Conservation (phyloP, 2,888 invertebrate species). For the Cerastoderma edule region DNA sequence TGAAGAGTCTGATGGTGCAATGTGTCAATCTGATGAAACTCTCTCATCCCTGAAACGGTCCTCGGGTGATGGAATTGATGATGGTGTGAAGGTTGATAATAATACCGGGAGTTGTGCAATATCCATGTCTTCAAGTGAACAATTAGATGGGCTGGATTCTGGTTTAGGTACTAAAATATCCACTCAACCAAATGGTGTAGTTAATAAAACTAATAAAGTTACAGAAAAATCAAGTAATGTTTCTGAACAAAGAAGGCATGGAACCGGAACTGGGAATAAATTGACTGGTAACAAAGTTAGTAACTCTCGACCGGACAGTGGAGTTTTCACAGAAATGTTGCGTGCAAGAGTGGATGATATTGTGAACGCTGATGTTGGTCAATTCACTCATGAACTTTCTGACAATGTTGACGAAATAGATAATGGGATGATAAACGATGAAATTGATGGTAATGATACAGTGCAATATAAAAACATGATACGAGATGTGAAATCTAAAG, state of each 20-base stretch:
- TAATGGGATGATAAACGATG: slow-evolving; percentile 11
- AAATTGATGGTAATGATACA: not conserved
- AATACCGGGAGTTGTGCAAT: slow-evolving; percentile 12
- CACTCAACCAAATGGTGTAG: too few relatives aligned
- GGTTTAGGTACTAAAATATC: not conserved
- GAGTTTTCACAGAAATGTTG: slow-evolving; percentile 44
- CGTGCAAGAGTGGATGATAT: slow-evolving; percentile 38
- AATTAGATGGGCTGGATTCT: not conserved
- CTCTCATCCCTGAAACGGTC: slow-evolving; percentile 6
- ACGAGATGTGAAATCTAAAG: slow-evolving; percentile 18
- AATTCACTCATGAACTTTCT: not conserved
- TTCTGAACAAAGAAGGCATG: not conserved
- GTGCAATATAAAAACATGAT: slow-evolving; percentile 25
- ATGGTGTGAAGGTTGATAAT: not conserved
- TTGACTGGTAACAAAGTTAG: not conserved
- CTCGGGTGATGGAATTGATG: slow-evolving; percentile 35
- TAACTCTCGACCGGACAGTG: slow-evolving; percentile 6
- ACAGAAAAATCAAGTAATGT: not conserved
- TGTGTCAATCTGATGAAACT: not conserved
- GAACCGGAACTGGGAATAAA: not conserved
- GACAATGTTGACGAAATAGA: slow-evolving; percentile 10
- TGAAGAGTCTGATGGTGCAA: slow-evolving; percentile 1
- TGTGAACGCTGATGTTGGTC: slow-evolving; percentile 20
- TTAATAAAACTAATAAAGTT: not conserved
- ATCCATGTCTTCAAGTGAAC: not conserved